These are phyloP conservation scores for Drosophila pseudoananassae DNA, from an alignment of 1,140 invertebrate genomes.

Conservation along the genomic window DNA sequence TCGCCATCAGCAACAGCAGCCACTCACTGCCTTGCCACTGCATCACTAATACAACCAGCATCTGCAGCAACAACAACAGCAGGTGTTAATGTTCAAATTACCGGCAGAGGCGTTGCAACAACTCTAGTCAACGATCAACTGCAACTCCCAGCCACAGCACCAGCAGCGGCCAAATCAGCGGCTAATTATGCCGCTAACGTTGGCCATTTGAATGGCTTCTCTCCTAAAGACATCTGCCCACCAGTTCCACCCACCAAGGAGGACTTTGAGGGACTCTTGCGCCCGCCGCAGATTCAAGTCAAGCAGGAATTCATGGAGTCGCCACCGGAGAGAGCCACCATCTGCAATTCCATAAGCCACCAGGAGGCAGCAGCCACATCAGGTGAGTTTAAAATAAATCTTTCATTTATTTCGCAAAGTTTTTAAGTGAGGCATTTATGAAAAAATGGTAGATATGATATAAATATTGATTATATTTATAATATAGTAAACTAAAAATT, in stretches of 20 bases:
- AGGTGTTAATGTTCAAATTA: slow-evolving; percentile 83
- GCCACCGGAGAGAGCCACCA: slow-evolving; percentile 22
- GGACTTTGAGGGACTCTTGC: slow-evolving; percentile 44
- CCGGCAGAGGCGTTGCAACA: slow-evolving; percentile 71
- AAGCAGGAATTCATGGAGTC: slow-evolving; percentile 77
- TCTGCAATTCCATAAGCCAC: slow-evolving; percentile 23
- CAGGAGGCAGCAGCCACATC: slow-evolving; percentile 22
- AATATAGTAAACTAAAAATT: no score
- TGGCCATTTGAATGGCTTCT: slow-evolving; percentile 80
- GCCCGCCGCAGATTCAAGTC: slow-evolving; percentile 72
- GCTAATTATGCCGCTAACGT: slow-evolving; percentile 77
- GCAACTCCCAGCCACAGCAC: slow-evolving; percentile 33
- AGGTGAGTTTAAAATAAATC: slow-evolving; percentile 18
- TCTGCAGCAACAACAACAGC: slow-evolving; percentile 45
- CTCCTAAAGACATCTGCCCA: slow-evolving; percentile 66
- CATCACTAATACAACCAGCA: slow-evolving; percentile 30
- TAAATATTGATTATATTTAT: no score
- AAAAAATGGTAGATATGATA: no score
- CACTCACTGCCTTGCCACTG: slow-evolving; percentile 32
- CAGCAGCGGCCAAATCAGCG: slow-evolving; percentile 43
- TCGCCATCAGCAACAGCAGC: slow-evolving; percentile 41
- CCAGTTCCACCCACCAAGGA: slow-evolving; percentile 49
- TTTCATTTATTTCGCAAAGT: background rate
- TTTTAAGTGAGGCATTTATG: no score
- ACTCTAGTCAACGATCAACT: slow-evolving; percentile 70